phyloP scores from a whole-genome alignment of 2,888 invertebrate species.

The Lysandra bellargus region DNA sequence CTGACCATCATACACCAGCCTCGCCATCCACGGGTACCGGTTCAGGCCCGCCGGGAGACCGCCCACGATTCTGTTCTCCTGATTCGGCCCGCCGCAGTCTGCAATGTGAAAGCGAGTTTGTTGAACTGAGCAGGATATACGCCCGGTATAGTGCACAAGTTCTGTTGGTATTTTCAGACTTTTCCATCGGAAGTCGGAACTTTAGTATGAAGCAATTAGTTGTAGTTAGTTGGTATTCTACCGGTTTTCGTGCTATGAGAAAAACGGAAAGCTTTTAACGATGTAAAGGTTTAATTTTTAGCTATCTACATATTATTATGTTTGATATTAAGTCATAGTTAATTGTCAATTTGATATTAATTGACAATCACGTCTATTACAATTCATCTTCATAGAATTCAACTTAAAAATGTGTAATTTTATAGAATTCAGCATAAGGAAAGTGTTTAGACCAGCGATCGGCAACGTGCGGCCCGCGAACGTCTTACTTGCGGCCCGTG shows the following conservation, averaged over 20 bases:
- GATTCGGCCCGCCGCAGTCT: conserved; percentile 92
- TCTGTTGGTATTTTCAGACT: not conserved
- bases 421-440: no score
- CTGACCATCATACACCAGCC: conserved; percentile 92
- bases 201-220: not conserved
- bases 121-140: conserved; percentile 51
- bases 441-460: no score
- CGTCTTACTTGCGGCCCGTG: no score
- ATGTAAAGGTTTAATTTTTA: not conserved
- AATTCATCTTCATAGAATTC: no score
- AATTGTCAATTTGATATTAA: no score
- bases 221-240: not conserved
- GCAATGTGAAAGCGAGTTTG: conserved; percentile 50
- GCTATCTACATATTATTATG: not conserved
- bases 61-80: conserved; percentile 93
- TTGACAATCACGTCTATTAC: no score
- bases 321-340: no score
- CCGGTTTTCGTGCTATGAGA: not conserved
- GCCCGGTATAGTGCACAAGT: not conserved
- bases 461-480: no score
- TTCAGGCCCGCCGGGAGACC: conserved; percentile 90
- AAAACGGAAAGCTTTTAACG: not conserved
- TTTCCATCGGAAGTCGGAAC: not conserved
- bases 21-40: conserved; percentile 93
- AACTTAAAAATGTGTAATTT: no score